Evolutionary conservation across 1,140 invertebrate species (phyloP), one percentile per base, ranked within the genome.

Genomic region (Drosophila kikkawai): DNA sequence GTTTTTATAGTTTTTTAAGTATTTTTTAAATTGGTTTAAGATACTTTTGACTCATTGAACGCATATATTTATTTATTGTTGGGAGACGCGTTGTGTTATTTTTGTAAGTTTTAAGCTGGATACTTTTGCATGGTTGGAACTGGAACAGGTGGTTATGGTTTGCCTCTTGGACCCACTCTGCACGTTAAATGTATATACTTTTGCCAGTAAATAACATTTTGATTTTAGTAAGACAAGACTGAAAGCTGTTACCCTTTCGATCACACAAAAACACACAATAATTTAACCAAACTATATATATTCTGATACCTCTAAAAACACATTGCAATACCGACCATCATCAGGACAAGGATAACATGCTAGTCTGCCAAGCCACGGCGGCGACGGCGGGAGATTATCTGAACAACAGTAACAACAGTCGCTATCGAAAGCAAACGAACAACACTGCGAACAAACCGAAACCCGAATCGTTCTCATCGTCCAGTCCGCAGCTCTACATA

Each of bases 401-500:
- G 47, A 88, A 88, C 56, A 86, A 65, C 17, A 48, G n/a, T 17
- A 69, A 76, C 74, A 84, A 90, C 79, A 90, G 85, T 90, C 85
- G 85, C 81, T 81, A 82, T 29, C 85, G 86, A 84, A 88, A 87
- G 80, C 84, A 88, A 84, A 71, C 85, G 80, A 87, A 39, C 53
- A 87, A 87, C 78, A 87, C 66, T 37, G 42, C 77, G 42, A 79
- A 53, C 36, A 64, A 79, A 66, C 36, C 61, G 60, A 80, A 80
- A 67, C 37, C 58, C 85, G 80, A 88, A 81, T 74, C 85, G 64
- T 90, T 90, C 76, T 91, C 91, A 61, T 91, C 91, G 70, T 92
- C 91, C 50, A 92, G 82, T 32, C 91, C 88, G 58, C 82, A 91
- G 75, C 82, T 92, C 56, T 82, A 86, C 73, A 91, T 91, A 73